Evolutionary conservation across 2,888 invertebrate species (phyloP), one percentile per base, ranked within the genome.

Genomic region (Melipona bicolor): DNA sequence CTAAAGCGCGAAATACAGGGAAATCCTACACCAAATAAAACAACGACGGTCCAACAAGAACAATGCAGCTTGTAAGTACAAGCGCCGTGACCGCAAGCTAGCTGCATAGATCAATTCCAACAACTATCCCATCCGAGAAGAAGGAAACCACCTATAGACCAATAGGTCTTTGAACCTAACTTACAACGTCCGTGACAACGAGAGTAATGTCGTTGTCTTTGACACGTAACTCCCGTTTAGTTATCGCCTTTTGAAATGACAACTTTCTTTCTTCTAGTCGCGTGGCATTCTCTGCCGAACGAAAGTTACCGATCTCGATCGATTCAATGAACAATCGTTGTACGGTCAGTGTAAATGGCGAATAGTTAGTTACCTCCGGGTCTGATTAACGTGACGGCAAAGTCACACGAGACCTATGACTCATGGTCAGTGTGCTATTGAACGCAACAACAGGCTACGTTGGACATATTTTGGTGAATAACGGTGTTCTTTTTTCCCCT

Each of bases 261-360:
- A n/a, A n/a, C 56, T 56, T 59, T 15, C n/a, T 59, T 59, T n/a
- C 24, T 59, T 59, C n/a, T 67, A 73, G 67, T 87, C 72, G 49
- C 79, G 67, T 79, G 74, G 65, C 65, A 68, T 79, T 71, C 77
- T 74, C 77, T 56, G 50, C 74, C 70, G 74, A 84, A 77, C 69
- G 65, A 64, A 36, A 65, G 62, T 72, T 49, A 72, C 24, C n/a
- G 71, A 50, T 24, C 64, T 27, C 27, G 72, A 67, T 59, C 74
- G 59, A 64, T 76, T 77, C 87, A 76, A 85, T 72, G 85, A 87
- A 87, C 87, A 87, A 79, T 87, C 79, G 85, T 87, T 78, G 85
- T 81, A 80, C 85, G 77, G 85, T 87, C 80, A 81, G 83, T 87
- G 83, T 87, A 85, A 87, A 87, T 78, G 77, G 69, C 64, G 77